A percentile compares a stretch with the other conserved stretches of the same genome.
Conservation (phyloP, 2,797 vertebrate species). For the Jordanella pulchra region DNA sequence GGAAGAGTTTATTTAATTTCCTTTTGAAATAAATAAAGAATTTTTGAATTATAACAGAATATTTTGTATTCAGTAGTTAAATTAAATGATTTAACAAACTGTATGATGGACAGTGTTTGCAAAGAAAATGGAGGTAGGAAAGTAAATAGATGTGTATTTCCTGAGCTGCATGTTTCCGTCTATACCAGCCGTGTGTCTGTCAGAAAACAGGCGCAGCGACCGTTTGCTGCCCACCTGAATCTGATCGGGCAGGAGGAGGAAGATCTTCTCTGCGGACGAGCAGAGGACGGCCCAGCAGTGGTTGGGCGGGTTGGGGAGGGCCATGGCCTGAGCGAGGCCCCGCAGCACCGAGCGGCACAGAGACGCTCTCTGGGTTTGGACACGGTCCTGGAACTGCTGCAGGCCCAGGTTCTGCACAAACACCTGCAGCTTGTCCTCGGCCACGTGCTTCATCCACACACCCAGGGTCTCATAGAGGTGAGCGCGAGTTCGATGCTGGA, state of each 20-base stretch:
- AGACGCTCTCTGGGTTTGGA: slow-evolving; percentile 46
- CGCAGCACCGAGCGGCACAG: slow-evolving; percentile 80
- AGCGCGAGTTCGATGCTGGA: slow-evolving; percentile 80
- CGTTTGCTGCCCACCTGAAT: slow-evolving; percentile 80
- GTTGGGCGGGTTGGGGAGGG: slow-evolving; percentile 85
- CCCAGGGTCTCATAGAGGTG: slow-evolving; percentile 82
- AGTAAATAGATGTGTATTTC: too few species aligned
- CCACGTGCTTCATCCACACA: slow-evolving; percentile 90
- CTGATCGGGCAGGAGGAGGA: slow-evolving; percentile 84
- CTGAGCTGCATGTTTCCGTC: too few species aligned
- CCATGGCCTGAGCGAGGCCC: slow-evolving; percentile 88
- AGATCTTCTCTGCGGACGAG: slow-evolving; percentile 85
- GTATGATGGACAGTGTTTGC: too few species aligned
- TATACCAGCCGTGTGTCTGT: too few species aligned
- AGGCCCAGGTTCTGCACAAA: slow-evolving; percentile 84
- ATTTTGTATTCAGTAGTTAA: too few species aligned
- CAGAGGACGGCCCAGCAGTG: slow-evolving; percentile 87
- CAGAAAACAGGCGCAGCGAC: too few species aligned
- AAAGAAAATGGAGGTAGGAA: too few species aligned
- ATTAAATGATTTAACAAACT: too few species aligned
- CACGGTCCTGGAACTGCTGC: slow-evolving; percentile 80
- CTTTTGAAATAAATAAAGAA: too few species aligned
- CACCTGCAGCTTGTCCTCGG: slow-evolving; percentile 89
- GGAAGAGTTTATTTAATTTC: too few species aligned
- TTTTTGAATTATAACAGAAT: too few species aligned